Percentiles rank a stretch among this genome's conserved stretches.
Conservation (phyloP, 2,797 vertebrate genomes). For the Lagocephalus sceleratus region DNA sequence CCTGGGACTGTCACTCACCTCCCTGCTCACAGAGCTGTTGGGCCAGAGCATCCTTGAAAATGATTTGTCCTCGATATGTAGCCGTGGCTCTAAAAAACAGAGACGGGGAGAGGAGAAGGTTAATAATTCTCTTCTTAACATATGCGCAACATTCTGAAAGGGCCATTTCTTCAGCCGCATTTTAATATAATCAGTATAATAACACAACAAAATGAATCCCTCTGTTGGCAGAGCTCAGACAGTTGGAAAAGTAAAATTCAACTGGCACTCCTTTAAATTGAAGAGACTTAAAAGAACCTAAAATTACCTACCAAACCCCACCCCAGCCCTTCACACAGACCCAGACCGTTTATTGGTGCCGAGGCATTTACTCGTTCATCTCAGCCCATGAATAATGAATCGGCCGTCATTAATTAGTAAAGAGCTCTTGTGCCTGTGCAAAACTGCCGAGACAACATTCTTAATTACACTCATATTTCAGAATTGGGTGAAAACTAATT, state of each 20-base stretch:
- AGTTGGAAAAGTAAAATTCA: too few relatives aligned
- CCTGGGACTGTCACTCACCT: conserved; percentile 79
- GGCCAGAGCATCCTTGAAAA: conserved; percentile 98
- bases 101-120: conserved; percentile 18
- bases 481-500: conserved; percentile 71
- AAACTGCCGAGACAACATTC: conserved; percentile 55
- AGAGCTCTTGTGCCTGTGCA: conserved; percentile 50
- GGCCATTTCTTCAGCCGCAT: conserved; percentile 1
- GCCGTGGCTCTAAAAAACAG: conserved; percentile 87
- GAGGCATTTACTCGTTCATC: conserved; percentile 67
- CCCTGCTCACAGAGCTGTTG: conserved; percentile 98
- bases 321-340: conserved; percentile 27
- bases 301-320: conserved; percentile 16
- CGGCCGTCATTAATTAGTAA: conserved; percentile 73
- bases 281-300: too few relatives aligned
- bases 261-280: too few relatives aligned
- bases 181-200: neutral
- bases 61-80: conserved; percentile 93
- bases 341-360: conserved; percentile 55
- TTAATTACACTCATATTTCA: conserved; percentile 77
- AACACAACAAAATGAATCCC: too few relatives aligned
- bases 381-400: conserved; percentile 74
- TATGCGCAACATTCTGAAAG: neutral
- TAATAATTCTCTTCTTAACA: neutral
- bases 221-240: too few relatives aligned